These are phyloP conservation scores for Oppia nitens DNA, from an alignment of 1,140 invertebrate species.

Conservation along the genomic window DNA sequence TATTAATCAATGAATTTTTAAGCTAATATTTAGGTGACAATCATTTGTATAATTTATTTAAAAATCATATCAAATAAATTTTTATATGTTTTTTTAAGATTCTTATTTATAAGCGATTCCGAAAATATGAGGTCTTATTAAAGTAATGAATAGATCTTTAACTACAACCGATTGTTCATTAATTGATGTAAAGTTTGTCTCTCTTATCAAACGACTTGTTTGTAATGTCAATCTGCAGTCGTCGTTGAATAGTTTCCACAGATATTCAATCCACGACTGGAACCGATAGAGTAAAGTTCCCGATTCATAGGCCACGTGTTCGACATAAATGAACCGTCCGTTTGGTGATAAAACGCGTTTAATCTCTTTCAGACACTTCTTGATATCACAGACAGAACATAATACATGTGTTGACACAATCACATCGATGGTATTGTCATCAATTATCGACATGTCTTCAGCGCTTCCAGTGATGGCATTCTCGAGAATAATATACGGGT, in stretches of 20 bases:
- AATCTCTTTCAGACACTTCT: conserved; percentile 24
- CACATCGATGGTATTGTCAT: conserved; percentile 25
- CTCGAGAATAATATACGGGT: conserved; percentile 10
- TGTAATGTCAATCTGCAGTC: neutral
- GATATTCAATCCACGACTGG: neutral
- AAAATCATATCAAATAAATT: neutral
- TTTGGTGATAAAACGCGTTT: conserved; percentile 26
- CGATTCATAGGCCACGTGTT: neutral
- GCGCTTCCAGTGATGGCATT: conserved; percentile 22
- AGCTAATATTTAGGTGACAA: neutral
- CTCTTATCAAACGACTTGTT: neutral
- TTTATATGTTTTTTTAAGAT: neutral
- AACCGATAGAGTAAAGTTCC: neutral
- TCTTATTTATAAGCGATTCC: neutral
- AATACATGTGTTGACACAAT: conserved; percentile 27
- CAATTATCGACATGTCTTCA: conserved; percentile 25
- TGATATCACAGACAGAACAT: conserved; percentile 24
- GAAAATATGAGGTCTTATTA: neutral
- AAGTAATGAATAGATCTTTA: neutral
- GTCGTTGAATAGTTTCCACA: neutral
- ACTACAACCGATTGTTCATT: neutral
- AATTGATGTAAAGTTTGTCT: neutral
- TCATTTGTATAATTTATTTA: neutral
- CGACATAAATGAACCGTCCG: neutral
- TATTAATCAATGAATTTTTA: too few relatives aligned